A percentile compares a stretch with the other conserved stretches of the same genome.
Evolutionary conservation across 2,113 vertebrate genomes (phyloP).

Genomic region (Dissostichus mawsoni): DNA sequence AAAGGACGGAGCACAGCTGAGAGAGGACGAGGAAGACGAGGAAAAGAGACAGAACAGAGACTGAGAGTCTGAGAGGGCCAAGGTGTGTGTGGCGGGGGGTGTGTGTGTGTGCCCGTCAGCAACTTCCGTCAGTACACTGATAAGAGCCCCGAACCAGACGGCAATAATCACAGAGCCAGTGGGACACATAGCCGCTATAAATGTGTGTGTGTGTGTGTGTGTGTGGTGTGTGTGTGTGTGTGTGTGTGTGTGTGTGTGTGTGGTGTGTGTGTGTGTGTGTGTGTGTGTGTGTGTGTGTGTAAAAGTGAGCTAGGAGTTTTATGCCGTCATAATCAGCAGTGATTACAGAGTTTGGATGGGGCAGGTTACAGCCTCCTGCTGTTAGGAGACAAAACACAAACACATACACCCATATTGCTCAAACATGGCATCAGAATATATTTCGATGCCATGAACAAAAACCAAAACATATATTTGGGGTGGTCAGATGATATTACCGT

Average conservation of each 20-base stretch:
- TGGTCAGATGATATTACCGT: neutral
- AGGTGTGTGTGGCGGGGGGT: constrained; percentile 14
- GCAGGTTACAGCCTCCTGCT: constrained; percentile 68
- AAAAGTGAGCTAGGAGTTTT: constrained; percentile 29
- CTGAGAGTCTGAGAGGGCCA: constrained; percentile 6
- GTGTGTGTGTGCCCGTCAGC: constrained; percentile 34
- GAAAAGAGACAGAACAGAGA: constrained; percentile 12
- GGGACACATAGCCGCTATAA: constrained; percentile 65
- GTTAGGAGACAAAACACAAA: constrained; percentile 29
- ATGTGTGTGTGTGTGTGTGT: constrained; percentile 45
- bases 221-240: constrained; percentile 25
- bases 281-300: constrained; percentile 29
- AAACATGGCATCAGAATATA: constrained; percentile 8
- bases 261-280: constrained; percentile 19
- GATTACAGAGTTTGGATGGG: constrained; percentile 68
- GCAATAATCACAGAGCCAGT: constrained; percentile 70
- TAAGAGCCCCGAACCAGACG: constrained; percentile 69
- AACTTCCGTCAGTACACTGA: constrained; percentile 64
- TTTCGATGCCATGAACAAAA: neutral
- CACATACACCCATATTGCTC: neutral
- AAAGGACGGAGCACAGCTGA: constrained; percentile 71
- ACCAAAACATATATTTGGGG: neutral
- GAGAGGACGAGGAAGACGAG: neutral
- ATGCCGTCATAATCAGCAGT: constrained; percentile 73
- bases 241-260: constrained; percentile 12